Evolutionary conservation across 2,888 invertebrate species (phyloP), one percentile per base, ranked within the genome.

Genomic region (Ethmia dodecea): DNA sequence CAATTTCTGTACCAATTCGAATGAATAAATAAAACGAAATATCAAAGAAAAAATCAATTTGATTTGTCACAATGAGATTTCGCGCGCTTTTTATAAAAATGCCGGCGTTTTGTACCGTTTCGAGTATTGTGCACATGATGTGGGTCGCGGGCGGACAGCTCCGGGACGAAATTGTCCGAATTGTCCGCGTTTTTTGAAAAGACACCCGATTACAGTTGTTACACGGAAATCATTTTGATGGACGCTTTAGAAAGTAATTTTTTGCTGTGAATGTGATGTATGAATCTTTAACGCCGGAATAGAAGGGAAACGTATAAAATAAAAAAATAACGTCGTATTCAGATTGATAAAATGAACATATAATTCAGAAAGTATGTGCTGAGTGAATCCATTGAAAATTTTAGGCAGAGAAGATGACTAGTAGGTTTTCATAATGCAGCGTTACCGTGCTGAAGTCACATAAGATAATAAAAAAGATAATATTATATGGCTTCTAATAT

Each of bases 201-300:
- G 71, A 61, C 58, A 50, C 59, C 60, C 67, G 72, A 75, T 74
- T 74, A 72, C 69, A 69, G 65, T 62, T 69, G 73, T 65, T 68
- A 69, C 63, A 67, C 56, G 71, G 60, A 73, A 76, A 71, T 73
- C 67, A 60, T 68, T 76, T 72, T 78, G 81, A 80, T 67, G 71
- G 75, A 70, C 67, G 75, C 67, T 71, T 70, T 69, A 55, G 59
- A 68, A 73, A 74, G 56, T 50, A 52, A 51, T 63, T 67, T 70
- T 65, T 62, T 62, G 57, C 61, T 61, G 47, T 43, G 51, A 57
- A 55, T 52, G 55, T 63, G 55, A 66, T 57, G 44, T 58, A 52
- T 53, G 55, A 54, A 56, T 54, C 22, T 22, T 3, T 22, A n/a
- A n/a, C n/a, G n/a, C n/a, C n/a, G 22, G 22, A 22, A 22, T n/a